Base-by-base conservation (phyloP, 1,140 invertebrate genomes). In the Panagrolaimus sp. region DNA sequence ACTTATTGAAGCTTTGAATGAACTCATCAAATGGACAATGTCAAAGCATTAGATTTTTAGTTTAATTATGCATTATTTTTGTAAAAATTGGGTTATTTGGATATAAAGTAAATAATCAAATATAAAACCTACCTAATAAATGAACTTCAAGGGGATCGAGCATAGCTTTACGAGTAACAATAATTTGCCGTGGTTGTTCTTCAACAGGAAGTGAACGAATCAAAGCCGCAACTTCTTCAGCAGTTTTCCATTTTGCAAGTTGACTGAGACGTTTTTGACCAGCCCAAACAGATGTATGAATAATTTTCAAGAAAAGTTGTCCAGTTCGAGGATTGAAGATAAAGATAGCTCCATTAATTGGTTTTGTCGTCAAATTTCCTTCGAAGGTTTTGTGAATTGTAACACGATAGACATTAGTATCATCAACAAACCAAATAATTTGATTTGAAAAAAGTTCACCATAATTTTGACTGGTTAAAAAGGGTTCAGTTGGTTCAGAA, bases 341-440 rank as follows among this genome's bases (percentile, higher is more conserved):
- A 84, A 99, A 98, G 82, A 99, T 98, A 21, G 96, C 96, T 2
- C 96, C 96, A 83, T 99, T 99, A 75, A 99, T 98, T 0, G 96
- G 96, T 83, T 99, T 99, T 0, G 96, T 99, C 0, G 96, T 98
- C 77, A 99, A 88, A 84, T 99, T 99, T 45, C 96, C 96, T 85
- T 99, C 96, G 86, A 99, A 99, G 0, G 96, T 99, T 86, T 98
- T 98, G 86, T 99, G 96, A 81, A 99, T 99, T 0, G 96, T 99
- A 6, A 99, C 96, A 78, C 96, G 88, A 84, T 99, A 99, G 26
- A 99, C 96, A 84, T 98, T 98, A 0, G 95, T 98, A 81, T 98
- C 95, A 83, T 98, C 96, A 55, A 87, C 85, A 79, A 87, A 87
- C 96, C 96, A 98, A 84, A 98, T 98, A 76, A 98, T 99, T 84